A percentile compares a stretch with the other conserved stretches of the same genome.
These are phyloP conservation scores for Calephelis nemesis DNA, from an alignment of 1,140 invertebrate genomes.

Conservation along the genomic window DNA sequence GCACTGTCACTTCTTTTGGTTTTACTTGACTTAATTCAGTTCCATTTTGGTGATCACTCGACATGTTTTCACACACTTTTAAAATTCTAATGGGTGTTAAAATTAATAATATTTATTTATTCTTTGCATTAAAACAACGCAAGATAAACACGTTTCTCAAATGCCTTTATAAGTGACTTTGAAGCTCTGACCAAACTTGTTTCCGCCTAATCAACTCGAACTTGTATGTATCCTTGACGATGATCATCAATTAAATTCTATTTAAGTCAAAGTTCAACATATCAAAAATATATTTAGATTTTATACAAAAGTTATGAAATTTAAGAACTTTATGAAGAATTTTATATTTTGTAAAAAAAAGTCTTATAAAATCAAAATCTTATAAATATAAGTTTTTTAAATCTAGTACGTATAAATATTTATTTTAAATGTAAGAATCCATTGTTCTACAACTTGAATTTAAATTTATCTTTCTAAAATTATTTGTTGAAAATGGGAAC, in stretches of 20 bases:
- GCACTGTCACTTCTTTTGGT: not conserved
- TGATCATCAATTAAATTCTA: conserved; percentile 21
- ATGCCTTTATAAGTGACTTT: conserved; percentile 37
- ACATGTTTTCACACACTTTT: conserved; percentile 20
- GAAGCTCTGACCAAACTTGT: conserved; percentile 50
- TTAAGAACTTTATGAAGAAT: no score
- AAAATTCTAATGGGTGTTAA: not conserved
- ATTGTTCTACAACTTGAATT: no score
- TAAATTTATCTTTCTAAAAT: no score
- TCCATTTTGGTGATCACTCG: conserved; percentile 22
- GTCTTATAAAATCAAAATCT: no score
- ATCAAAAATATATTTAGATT: not conserved
- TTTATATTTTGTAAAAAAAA: no score
- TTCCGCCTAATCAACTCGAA: conserved; percentile 33
- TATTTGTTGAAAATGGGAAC: no score
- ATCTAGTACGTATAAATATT: no score
- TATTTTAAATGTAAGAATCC: no score
- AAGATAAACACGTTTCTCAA: conserved; percentile 43
- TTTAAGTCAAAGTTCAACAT: conserved; percentile 28
- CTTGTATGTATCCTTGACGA: conserved; percentile 25
- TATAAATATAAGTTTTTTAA: no score
- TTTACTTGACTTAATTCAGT: conserved; percentile 23
- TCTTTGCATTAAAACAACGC: conserved; percentile 1
- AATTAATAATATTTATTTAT: conserved; percentile 23
- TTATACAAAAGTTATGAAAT: no score